Base-by-base conservation (phyloP, 2,113 vertebrate genomes). In the Pelobates fuscus region DNA sequence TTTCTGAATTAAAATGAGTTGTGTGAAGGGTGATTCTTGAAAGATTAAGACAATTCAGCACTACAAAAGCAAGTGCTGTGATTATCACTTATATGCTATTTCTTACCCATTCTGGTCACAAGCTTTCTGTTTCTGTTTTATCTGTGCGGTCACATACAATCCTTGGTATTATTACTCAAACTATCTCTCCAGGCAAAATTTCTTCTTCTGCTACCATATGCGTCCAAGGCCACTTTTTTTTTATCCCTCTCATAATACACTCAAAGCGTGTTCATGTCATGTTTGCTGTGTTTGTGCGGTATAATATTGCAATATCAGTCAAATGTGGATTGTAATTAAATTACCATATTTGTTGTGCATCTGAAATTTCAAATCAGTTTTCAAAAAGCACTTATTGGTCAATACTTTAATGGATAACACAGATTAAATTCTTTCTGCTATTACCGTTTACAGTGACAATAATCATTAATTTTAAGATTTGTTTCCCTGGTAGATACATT, bases 91-190 rank as follows among this genome's bases (percentile, higher is more conserved):
- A 29, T 64, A 32, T 21, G 5, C 17, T 55, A 63, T 26, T 73
- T 37, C 43, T 64, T 37, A 62, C 25, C 70, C n/a, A 49, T 62
- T 71, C 57, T 24, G 29, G 37, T 71, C 57, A 71, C 57, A 71
- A 20, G 17, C 32, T 43, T 26, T 70, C 41, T 70, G 24, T 60
- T 27, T 27, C 8, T 60, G 26, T 60, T 60, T 60, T 60, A 27
- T 60, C 23, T 54, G 17, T 37, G 59, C 43, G 30, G 61, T 57
- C 46, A 43, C 61, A 65, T 46, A 32, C 61, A 65, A 54, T 57
- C 29, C 17, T 21, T 55, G 49, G 63, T 72, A 65, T 73, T 55
- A 65, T 74, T 27, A 57, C 49, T 66, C 61, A 65, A 7, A 41
- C 58, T 71, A 46, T 25, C 71, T 74, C 30, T 55, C 14, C 27